Evolutionary conservation across 2,113 vertebrate species (phyloP), one percentile per base, ranked within the genome.

Genomic region (Heterocephalus glaber): DNA sequence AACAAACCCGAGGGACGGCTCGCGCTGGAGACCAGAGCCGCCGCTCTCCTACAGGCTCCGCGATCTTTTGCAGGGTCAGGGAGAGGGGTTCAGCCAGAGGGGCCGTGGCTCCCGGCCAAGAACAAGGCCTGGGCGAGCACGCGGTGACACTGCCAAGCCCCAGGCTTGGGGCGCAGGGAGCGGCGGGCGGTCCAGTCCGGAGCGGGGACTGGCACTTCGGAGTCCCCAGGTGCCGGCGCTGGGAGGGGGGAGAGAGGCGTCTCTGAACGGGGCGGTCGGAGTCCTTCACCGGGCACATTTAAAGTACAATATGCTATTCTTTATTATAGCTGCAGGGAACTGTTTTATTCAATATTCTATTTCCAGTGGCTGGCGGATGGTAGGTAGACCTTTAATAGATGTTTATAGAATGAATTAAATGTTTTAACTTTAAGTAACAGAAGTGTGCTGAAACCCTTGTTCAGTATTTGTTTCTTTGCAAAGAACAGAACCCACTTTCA

Each of bases 401-500:
- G 35, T 87, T 58, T 94, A 85, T 65, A 22, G 38, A 90, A 79
- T 81, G 28, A 92, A 52, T 83, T 10, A 82, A 81, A 38, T 85
- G 11, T 68, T 65, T 41, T 60, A 76, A 76, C 16, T 80, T 80
- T 88, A 81, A 80, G 26, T 86, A 94, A 77, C 16, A 58, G 8
- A 52, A 87, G 52, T 52, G 30, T 77, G 35, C 61, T 80, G 11
- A 65, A 83, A 88, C 41, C 28, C 60, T 44, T 86, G 20, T 74
- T 94, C 44, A 52, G 44, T 79, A 17, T 61, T 24, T 60, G 5
- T 63, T 85, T 86, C 52, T 89, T 92, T 86, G 52, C 52, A 83
- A 58, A 86, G 60, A 94, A 47, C 33, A 63, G 72, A 89, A 68
- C 30, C 93, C 54, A 76, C 74, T 76, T 47, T 49, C 13, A 30